Conservation (phyloP, 2,113 vertebrate genomes). For the Girardinichthys multiradiatus region DNA sequence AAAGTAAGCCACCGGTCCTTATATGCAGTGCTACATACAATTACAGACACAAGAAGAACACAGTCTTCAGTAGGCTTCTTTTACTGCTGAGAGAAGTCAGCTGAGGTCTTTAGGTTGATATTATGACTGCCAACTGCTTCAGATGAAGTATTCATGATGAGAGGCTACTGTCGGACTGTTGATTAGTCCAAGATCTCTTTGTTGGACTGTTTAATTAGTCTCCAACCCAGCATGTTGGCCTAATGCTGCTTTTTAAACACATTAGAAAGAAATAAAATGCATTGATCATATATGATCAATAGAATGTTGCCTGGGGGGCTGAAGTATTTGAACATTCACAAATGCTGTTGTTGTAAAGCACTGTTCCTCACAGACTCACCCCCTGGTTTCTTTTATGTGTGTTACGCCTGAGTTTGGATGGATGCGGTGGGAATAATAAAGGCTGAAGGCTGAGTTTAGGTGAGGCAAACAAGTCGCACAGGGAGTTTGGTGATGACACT, state of each 20-base stretch:
- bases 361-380: slow-evolving; percentile 23
- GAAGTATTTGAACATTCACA: slow-evolving; percentile 46
- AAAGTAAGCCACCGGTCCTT: too few species aligned
- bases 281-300: slow-evolving; percentile 66
- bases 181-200: slow-evolving; percentile 55
- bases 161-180: slow-evolving; percentile 20
- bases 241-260: slow-evolving; percentile 53
- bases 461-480: slow-evolving; percentile 25
- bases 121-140: slow-evolving; percentile 61
- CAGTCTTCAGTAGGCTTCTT: slow-evolving; percentile 15
- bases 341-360: slow-evolving; percentile 44
- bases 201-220: slow-evolving; percentile 58
- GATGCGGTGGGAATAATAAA: neutral
- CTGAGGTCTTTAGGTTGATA: slow-evolving; percentile 57
- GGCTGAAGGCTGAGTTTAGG: slow-evolving; percentile 45
- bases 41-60: slow-evolving; percentile 5
- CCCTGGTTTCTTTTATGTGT: slow-evolving; percentile 2
- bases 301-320: slow-evolving; percentile 33
- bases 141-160: slow-evolving; percentile 63
- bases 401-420: neutral
- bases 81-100: slow-evolving; percentile 50
- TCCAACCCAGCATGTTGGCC: slow-evolving; percentile 23
- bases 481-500: slow-evolving; percentile 66
- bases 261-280: slow-evolving; percentile 59
- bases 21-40: neutral